A percentile compares a stretch with the other conserved stretches of the same genome.
Evolutionary conservation across 2,888 invertebrate species (phyloP).

Genomic region (Apamea anceps): DNA sequence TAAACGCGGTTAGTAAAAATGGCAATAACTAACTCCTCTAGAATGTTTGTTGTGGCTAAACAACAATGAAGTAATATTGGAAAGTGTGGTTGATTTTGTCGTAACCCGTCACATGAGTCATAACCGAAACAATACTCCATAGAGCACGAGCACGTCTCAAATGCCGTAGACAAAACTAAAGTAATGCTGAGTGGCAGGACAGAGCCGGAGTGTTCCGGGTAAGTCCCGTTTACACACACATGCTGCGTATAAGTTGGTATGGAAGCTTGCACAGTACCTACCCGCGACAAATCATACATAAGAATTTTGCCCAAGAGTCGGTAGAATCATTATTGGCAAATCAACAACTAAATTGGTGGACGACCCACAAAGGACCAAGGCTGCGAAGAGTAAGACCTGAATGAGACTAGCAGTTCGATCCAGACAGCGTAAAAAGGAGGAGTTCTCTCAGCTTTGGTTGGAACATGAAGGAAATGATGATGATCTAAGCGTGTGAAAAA

Average conservation of each 20-base stretch:
- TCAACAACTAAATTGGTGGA: background rate
- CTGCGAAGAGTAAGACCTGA: background rate
- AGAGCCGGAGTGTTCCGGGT: constrained; percentile 2
- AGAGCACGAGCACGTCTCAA: constrained; percentile 21
- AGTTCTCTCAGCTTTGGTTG: too few species aligned
- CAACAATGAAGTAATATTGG: constrained; percentile 67
- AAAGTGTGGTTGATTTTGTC: constrained; percentile 70
- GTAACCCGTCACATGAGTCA: constrained; percentile 51
- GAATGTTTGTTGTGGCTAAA: constrained; percentile 39
- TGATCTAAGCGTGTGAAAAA: background rate
- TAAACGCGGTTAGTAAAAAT: constrained; percentile 9
- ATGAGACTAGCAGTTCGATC: background rate
- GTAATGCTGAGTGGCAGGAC: constrained; percentile 10
- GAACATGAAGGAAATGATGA: background rate
- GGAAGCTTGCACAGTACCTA: background rate
- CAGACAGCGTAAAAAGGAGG: background rate
- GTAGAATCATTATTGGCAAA: background rate
- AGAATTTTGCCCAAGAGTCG: too few species aligned
- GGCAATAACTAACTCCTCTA: constrained; percentile 2
- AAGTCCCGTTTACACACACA: constrained; percentile 10
- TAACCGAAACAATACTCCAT: constrained; percentile 47
- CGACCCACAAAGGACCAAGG: background rate
- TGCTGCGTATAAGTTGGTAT: background rate
- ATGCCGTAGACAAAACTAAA: constrained; percentile 44
- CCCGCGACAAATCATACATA: background rate